Percentiles rank a stretch among this genome's conserved stretches.
Conservation (phyloP, 35 echinoderm and acorn worm species). For the Eucidaris tribuloides region DNA sequence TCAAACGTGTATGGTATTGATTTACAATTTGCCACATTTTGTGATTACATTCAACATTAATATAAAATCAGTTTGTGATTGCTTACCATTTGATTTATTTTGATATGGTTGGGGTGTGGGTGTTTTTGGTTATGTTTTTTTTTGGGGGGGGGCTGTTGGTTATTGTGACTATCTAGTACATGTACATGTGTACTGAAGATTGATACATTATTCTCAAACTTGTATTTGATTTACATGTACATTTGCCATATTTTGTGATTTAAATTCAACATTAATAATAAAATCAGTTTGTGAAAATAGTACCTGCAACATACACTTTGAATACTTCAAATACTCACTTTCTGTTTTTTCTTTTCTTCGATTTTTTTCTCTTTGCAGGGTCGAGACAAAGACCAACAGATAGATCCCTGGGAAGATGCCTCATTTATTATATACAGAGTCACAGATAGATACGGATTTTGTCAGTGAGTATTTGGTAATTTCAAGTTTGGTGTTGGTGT, state of each 20-base stretch:
- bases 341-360: not conserved
- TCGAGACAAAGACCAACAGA: constrained; percentile 68
- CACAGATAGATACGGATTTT: constrained; percentile 86
- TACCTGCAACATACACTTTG: not conserved
- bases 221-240: not conserved
- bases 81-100: too few species aligned
- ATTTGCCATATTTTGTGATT: not conserved
- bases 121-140: not conserved
- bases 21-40: too few species aligned
- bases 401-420: constrained; percentile 95
- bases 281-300: not conserved
- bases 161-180: not conserved
- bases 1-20: too few species aligned
- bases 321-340: too few species aligned
- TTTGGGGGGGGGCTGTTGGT: not conserved
- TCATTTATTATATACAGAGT: constrained; percentile 85
- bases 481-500: too few species aligned
- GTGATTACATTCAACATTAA: too few species aligned
- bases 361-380: constrained; percentile 46
- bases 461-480: constrained; percentile 88
- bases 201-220: not conserved
- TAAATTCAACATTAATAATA: not conserved
- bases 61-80: too few species aligned
- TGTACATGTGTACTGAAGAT: not conserved
- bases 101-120: not conserved